A percentile compares a stretch with the other conserved stretches of the same genome.
Conservation (phyloP, 2,113 vertebrate genomes). For the Chloropsis cyanopogon region DNA sequence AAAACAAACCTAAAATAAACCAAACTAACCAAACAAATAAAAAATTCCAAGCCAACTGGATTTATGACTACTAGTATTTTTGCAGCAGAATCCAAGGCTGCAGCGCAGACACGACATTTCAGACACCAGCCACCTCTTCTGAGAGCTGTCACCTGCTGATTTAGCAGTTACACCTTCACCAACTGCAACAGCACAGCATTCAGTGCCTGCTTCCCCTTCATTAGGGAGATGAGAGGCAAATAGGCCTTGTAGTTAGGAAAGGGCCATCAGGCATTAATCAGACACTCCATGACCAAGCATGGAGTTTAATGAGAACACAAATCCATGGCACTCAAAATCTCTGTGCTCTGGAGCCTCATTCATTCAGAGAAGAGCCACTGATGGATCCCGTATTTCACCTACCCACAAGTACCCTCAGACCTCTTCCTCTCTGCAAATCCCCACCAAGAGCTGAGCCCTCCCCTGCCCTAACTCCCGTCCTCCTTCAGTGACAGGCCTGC, state of each 20-base stretch:
- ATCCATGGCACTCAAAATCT: not conserved
- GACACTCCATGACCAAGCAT: not conserved
- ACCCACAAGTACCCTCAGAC: not conserved
- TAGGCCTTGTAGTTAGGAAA: not conserved
- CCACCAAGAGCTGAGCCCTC: not conserved
- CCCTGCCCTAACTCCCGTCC: not conserved
- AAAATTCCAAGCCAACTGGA: not conserved
- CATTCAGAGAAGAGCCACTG: not conserved
- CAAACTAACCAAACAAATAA: not conserved
- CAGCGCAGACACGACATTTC: not conserved
- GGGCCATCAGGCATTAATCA: not conserved
- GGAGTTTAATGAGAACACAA: not conserved
- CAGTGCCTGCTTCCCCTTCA: not conserved
- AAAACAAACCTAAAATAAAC: not conserved
- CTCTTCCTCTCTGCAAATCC: not conserved
- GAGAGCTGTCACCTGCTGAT: not conserved
- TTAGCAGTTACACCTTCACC: not conserved
- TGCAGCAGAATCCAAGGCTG: not conserved
- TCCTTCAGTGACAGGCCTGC: not conserved
- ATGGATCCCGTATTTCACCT: fast-evolving
- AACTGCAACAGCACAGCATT: not conserved
- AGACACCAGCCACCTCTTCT: not conserved
- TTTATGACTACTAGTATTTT: not conserved
- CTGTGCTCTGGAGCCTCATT: not conserved
- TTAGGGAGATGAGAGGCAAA: not conserved